These are phyloP conservation scores for Ophioninae sp. DNA, from an alignment of 2,888 invertebrate species.

Conservation along the genomic window DNA sequence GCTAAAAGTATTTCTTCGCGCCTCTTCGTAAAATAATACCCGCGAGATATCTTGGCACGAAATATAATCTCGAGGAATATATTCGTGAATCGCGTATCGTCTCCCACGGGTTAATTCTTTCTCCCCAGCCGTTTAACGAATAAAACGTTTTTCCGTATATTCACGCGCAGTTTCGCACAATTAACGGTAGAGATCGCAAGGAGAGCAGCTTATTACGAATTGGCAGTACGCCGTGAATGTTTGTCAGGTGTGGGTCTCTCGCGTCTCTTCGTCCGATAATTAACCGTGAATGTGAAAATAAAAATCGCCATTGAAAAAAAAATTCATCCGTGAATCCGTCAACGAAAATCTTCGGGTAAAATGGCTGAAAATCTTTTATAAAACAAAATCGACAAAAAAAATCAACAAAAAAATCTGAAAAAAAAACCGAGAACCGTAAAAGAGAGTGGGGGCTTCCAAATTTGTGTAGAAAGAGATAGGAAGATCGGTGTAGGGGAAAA, in stretches of 20 bases:
- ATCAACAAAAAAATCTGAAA: too few relatives aligned
- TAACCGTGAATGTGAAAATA: neutral
- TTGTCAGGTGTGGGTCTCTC: slow-evolving; percentile 64
- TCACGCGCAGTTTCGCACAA: slow-evolving; percentile 45
- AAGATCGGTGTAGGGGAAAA: slow-evolving; percentile 1
- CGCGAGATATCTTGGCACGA: slow-evolving; percentile 14
- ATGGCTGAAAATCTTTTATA: slow-evolving; percentile 3
- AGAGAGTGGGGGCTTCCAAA: slow-evolving; percentile 27
- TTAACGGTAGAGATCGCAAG: neutral
- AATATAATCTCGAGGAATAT: slow-evolving; percentile 24
- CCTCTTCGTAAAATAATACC: neutral
- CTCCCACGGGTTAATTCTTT: slow-evolving; percentile 10
- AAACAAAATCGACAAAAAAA: neutral
- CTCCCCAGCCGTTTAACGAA: slow-evolving; percentile 4
- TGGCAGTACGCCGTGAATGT: slow-evolving; percentile 71
- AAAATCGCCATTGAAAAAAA: neutral
- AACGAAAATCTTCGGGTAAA: slow-evolving; percentile 6
- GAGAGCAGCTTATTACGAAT: slow-evolving; percentile 36
- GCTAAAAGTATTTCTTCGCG: slow-evolving; percentile 5
- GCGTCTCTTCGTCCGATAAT: neutral
- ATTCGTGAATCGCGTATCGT: neutral
- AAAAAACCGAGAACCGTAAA: slow-evolving; percentile 1
- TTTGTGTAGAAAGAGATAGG: slow-evolving; percentile 16
- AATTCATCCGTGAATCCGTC: neutral
- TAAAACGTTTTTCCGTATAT: slow-evolving; percentile 24